Evolutionary conservation across 1,140 invertebrate genomes (phyloP).

Genomic region (Megalopta genalis): DNA sequence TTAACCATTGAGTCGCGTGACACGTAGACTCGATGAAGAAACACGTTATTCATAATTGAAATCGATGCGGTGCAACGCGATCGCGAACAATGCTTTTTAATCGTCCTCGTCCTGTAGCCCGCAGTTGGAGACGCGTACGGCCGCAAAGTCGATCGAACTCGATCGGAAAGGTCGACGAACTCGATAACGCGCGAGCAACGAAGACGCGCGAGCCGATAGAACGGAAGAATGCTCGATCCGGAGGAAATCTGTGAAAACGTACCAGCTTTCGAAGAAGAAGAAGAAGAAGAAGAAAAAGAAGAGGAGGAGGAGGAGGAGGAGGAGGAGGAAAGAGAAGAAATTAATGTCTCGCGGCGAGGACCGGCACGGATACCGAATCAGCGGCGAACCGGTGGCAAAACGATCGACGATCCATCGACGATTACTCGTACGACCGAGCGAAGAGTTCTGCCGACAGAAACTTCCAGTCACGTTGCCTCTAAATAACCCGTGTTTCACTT

Average conservation of each 20-base stretch:
- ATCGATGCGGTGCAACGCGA: slow-evolving; percentile 8
- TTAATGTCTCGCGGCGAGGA: no score
- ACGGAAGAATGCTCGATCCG: neutral
- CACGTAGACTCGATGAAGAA: slow-evolving; percentile 53
- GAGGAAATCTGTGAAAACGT: neutral
- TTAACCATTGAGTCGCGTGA: slow-evolving; percentile 64
- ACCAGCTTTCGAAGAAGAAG: no score
- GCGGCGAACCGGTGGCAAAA: no score
- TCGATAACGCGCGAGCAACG: neutral
- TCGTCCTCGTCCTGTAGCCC: no score
- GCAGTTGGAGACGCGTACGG: no score
- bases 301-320: no score
- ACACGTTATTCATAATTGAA: slow-evolving; percentile 37
- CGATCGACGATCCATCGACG: no score
- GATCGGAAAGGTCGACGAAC: slow-evolving; percentile 18
- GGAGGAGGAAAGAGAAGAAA: no score
- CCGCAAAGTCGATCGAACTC: neutral
- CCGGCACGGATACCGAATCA: no score
- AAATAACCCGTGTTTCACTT: slow-evolving; percentile 69
- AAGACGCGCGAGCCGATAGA: neutral
- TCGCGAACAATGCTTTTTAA: slow-evolving; percentile 6
- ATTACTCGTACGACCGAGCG: neutral
- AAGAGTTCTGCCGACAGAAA: slow-evolving; percentile 23
- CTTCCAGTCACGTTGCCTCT: slow-evolving; percentile 53
- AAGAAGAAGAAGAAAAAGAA: no score